Evolutionary conservation across 2,113 vertebrate species (phyloP).

Genomic region (Neofelis nebulosa): DNA sequence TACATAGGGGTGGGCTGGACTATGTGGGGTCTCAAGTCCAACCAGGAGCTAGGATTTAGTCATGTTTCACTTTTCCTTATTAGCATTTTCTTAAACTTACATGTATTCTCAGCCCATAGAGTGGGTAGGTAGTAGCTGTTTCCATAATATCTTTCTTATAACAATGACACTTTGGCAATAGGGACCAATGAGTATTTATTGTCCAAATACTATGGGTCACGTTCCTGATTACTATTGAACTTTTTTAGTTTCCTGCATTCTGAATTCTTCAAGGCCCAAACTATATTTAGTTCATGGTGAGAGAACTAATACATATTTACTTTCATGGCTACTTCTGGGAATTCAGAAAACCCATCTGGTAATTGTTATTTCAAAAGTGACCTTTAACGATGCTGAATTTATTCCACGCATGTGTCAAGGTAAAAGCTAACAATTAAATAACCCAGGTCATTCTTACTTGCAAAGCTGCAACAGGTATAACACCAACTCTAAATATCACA

Average conservation of each 20-base stretch:
- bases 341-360: not conserved
- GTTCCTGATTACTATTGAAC: not conserved
- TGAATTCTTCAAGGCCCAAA: not conserved
- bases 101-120: not conserved
- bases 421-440: slow-evolving; percentile 35
- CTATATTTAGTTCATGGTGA: not conserved
- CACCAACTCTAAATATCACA: not conserved
- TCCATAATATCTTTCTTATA: not conserved
- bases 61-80: not conserved
- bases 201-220: not conserved
- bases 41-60: not conserved
- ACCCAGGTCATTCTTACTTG: not conserved
- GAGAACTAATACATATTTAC: not conserved
- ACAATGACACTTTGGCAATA: not conserved
- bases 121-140: not conserved
- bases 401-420: not conserved
- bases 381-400: not conserved
- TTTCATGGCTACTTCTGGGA: not conserved
- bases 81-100: not conserved
- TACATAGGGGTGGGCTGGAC: not conserved
- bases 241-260: not conserved
- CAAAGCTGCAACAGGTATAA: not conserved
- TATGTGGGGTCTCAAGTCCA: not conserved
- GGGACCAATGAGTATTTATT: not conserved
- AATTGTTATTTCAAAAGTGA: not conserved